Evolutionary conservation across 2,113 vertebrate species (phyloP).

Genomic region (Malurus elegans): DNA sequence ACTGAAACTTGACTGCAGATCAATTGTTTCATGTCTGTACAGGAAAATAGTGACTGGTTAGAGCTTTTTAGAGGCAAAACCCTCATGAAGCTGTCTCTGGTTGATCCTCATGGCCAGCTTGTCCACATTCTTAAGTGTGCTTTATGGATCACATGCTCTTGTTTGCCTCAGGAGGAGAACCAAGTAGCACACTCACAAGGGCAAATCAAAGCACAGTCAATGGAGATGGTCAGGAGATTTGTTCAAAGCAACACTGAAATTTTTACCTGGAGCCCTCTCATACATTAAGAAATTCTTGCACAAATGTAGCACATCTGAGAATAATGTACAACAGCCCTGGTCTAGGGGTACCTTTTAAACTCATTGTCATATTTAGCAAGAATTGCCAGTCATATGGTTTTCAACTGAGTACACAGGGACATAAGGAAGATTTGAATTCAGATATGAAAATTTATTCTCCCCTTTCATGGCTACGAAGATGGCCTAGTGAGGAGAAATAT

Average conservation of each 20-base stretch:
- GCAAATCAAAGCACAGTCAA: not conserved
- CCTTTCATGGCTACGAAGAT: fast-evolving
- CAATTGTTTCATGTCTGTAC: not conserved
- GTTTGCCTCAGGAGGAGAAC: not conserved
- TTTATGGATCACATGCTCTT: not conserved
- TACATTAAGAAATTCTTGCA: not conserved
- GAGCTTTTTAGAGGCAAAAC: not conserved
- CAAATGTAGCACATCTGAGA: not conserved
- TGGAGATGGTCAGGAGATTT: not conserved
- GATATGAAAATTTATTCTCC: not conserved
- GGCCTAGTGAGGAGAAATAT: not conserved
- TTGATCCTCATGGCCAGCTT: not conserved
- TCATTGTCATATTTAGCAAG: not conserved
- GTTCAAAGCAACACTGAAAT: not conserved
- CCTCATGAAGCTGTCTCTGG: not conserved
- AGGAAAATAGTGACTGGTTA: not conserved
- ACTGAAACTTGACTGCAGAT: too few relatives aligned
- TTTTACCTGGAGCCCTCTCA: not conserved
- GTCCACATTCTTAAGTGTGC: not conserved
- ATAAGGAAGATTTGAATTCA: not conserved
- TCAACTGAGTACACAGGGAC: not conserved
- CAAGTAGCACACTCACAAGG: not conserved
- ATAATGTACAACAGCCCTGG: not conserved
- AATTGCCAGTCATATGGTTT: not conserved
- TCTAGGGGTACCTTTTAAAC: fast-evolving